Percentiles rank a stretch among this genome's conserved stretches.
Conservation (phyloP, 2,113 vertebrate genomes). For the Stercorarius parasiticus region DNA sequence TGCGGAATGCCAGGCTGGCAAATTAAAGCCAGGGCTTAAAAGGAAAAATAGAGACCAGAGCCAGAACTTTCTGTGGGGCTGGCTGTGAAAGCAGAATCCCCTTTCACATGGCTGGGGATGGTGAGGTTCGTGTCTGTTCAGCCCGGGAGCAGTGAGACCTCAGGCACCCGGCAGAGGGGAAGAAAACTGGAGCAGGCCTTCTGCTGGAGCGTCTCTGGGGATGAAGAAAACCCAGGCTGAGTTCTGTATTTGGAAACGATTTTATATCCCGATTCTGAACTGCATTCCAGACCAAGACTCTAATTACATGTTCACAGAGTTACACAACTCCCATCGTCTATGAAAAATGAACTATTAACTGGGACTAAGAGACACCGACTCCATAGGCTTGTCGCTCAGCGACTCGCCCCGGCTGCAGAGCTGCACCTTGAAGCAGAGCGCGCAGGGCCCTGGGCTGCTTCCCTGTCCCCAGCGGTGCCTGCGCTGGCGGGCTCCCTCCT, state of each 20-base stretch:
- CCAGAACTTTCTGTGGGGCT: background rate
- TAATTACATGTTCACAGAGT: background rate
- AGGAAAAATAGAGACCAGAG: background rate
- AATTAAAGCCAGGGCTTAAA: background rate
- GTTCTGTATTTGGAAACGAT: background rate
- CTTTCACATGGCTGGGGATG: too few relatives aligned
- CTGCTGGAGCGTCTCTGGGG: background rate
- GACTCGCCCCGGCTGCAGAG: background rate
- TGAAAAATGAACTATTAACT: background rate
- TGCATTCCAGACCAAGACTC: background rate
- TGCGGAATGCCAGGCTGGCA: background rate
- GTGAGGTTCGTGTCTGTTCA: background rate
- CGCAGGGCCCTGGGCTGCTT: fast-evolving
- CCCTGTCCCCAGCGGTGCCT: fast-evolving
- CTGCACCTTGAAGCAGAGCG: too few relatives aligned
- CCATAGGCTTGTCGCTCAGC: background rate
- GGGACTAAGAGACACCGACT: background rate
- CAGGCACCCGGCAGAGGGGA: background rate
- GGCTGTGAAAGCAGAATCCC: too few relatives aligned
- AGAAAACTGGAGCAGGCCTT: background rate
- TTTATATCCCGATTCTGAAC: background rate
- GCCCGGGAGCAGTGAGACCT: background rate
- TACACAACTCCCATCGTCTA: background rate
- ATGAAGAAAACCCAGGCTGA: background rate
- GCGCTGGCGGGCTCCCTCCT: fast-evolving